These are phyloP conservation scores for Callinectes sapidus DNA, from an alignment of 2,888 invertebrate species.

Conservation along the genomic window DNA sequence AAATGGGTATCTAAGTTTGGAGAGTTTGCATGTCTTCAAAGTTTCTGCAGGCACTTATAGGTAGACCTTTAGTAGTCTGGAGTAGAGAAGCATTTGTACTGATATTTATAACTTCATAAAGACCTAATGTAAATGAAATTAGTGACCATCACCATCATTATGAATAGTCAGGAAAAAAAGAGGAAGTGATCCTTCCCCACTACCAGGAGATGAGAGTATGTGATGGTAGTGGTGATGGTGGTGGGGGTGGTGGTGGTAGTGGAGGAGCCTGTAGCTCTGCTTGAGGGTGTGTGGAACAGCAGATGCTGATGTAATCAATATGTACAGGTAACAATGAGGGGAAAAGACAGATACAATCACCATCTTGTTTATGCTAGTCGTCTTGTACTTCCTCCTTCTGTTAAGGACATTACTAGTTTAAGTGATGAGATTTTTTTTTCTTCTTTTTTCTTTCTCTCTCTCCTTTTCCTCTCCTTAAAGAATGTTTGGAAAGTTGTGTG, in stretches of 20 bases:
- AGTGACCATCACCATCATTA: background rate
- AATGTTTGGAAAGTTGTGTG: background rate
- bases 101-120: slow-evolving; percentile 7
- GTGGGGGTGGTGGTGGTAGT: background rate
- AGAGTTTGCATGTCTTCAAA: slow-evolving; percentile 15
- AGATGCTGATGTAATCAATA: slow-evolving; percentile 25
- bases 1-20: slow-evolving; percentile 34
- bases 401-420: slow-evolving; percentile 36
- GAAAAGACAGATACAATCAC: slow-evolving; percentile 32
- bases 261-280: background rate
- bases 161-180: background rate
- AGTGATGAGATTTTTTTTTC: background rate
- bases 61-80: slow-evolving; percentile 12
- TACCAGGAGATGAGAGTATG: background rate
- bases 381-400: slow-evolving; percentile 19
- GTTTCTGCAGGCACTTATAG: background rate
- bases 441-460: background rate
- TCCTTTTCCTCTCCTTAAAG: background rate
- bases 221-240: background rate
- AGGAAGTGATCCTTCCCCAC: background rate
- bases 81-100: slow-evolving; percentile 11
- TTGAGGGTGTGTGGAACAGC: background rate
- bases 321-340: background rate
- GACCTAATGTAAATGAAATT: slow-evolving; percentile 1
- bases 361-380: slow-evolving; percentile 35